Conservation (phyloP, 1,140 invertebrate genomes). For the Fopius arisanus region DNA sequence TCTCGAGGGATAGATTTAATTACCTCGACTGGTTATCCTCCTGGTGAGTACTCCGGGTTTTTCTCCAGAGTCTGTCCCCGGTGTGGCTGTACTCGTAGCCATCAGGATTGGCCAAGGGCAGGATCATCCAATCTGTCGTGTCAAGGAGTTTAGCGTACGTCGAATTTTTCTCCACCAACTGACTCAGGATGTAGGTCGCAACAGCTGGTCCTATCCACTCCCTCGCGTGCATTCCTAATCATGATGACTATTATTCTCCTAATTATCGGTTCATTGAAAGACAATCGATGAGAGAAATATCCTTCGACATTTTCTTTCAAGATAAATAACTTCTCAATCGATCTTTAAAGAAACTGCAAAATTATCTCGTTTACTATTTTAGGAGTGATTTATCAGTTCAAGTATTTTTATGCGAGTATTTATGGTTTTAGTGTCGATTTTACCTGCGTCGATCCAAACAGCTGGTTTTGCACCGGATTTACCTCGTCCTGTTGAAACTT, state of each 20-base stretch:
- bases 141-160: conserved; percentile 74
- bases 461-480: conserved; percentile 62
- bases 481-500: conserved; percentile 62
- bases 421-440: conserved; percentile 14
- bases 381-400: too few species aligned
- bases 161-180: conserved; percentile 78
- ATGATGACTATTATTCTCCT: not conserved
- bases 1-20: not conserved
- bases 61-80: conserved; percentile 82
- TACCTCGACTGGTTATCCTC: conserved; percentile 56
- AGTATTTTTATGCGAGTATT: not conserved
- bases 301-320: too few species aligned
- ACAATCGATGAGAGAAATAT: too few species aligned
- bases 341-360: too few species aligned
- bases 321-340: too few species aligned
- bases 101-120: conserved; percentile 85
- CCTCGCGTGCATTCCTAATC: conserved; percentile 85
- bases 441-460: conserved; percentile 72
- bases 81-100: conserved; percentile 86
- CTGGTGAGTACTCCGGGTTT: conserved; percentile 72
- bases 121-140: conserved; percentile 82
- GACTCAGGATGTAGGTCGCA: conserved; percentile 82
- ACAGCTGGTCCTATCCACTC: conserved; percentile 93
- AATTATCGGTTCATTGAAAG: too few species aligned
- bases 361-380: too few species aligned